phyloP scores from a whole-genome alignment of 1,140 invertebrate species.

The Papilio polytes region DNA sequence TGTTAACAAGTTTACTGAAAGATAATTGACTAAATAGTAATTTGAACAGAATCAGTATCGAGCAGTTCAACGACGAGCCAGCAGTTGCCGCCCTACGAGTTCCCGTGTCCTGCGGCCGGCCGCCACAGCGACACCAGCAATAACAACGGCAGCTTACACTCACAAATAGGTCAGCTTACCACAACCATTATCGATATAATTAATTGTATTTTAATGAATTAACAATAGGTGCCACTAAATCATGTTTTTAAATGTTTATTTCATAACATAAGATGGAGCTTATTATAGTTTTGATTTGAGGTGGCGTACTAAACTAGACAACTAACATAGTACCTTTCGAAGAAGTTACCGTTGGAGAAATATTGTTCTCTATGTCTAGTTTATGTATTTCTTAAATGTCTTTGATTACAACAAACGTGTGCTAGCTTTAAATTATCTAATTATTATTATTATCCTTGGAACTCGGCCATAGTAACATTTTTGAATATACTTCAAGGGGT shows the following conservation, averaged over 20 bases:
- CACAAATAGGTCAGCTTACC: conserved; percentile 55
- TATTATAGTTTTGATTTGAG: no score
- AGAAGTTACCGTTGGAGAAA: no score
- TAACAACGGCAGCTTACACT: conserved; percentile 54
- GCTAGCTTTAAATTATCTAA: neutral
- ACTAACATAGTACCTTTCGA: no score
- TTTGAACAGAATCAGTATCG: conserved; percentile 84
- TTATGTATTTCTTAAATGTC: no score
- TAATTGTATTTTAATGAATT: no score
- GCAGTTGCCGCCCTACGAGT: conserved; percentile 64
- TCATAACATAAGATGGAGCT: no score
- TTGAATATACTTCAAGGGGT: conserved; percentile 47
- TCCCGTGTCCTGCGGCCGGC: conserved; percentile 48
- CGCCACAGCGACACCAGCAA: conserved; percentile 60
- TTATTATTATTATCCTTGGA: neutral
- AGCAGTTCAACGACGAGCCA: conserved; percentile 85
- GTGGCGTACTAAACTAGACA: no score
- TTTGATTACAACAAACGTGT: no score
- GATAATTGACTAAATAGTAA: neutral
- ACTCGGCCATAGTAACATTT: neutral
- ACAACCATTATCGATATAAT: neutral
- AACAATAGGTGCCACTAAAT: no score
- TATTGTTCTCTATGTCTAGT: no score
- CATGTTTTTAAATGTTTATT: no score
- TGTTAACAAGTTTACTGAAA: no score